Evolutionary conservation across 2,797 vertebrate genomes (phyloP), one percentile per base, ranked within the genome.

Genomic region (Aphelocoma californica): DNA sequence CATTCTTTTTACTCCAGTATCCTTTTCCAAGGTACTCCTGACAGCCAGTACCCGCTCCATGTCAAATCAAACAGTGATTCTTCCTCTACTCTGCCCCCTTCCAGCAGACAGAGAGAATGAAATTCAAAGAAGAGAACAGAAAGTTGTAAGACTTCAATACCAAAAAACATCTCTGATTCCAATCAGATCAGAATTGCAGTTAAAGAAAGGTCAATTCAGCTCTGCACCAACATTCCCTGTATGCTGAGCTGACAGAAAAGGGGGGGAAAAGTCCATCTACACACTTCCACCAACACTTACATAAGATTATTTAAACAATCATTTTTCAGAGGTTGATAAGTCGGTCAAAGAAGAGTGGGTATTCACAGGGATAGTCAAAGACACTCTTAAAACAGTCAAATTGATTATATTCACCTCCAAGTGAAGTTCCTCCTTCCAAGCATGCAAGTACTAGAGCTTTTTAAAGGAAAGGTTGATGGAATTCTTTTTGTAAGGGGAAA

Each of bases 251-350:
- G 13, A 25, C 12, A 32, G 48, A 25, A 58, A 26, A 36, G 6
- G 6, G 25, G 2, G 7, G 1, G 5, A 0, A 2, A 28, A 6
- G 4, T 18, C 10, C 14, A 40, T 15, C n/a, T 51, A 58, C 21
- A 7, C 26, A 82, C 38, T 57, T 77, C 44, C 66, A 50, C 28
- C 18, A 87, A 60, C 10, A 65, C 6, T 73, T 29, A 56, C 12
- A 60, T n/a, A 19, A 71, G 23, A 54, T 40, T 56, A 82, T 77
- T 65, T 58, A 34, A 91, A 80, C 14, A 18, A 32, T 31, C 17
- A 26, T 90, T 92, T 86, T 92, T 69, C 83, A 75, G n/a, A 79
- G 7, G 7, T 85, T 83, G 69, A 50, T 42, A 28, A 64, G 78
- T 6, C 24, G 4, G 18, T 75, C 40, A 86, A 71, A 86, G 45